phyloP scores from a whole-genome alignment of 2,797 vertebrate genomes.

The Bryconaethiops microstoma region DNA sequence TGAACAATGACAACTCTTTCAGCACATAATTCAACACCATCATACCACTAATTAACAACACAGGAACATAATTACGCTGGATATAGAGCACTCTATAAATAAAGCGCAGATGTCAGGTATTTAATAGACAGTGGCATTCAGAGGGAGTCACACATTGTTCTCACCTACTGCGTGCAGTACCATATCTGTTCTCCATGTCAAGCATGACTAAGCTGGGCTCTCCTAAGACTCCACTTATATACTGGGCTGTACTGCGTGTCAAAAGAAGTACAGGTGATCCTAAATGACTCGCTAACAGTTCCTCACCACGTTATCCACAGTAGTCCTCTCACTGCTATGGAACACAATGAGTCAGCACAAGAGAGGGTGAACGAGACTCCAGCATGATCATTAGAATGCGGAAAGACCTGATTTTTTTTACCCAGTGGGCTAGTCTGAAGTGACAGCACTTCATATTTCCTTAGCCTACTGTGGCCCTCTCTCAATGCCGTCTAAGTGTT shows the following conservation, averaged over 20 bases:
- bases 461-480: constrained; percentile 3
- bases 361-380: constrained; percentile 1
- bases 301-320: constrained; percentile 25
- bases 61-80: constrained; percentile 3
- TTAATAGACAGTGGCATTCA: constrained; percentile 23
- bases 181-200: constrained; percentile 4
- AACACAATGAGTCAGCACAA: constrained; percentile 22
- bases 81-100: constrained; percentile 12
- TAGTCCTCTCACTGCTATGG: background rate
- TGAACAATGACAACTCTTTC: constrained; percentile 8
- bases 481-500: constrained; percentile 28
- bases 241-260: background rate
- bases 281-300: constrained; percentile 26
- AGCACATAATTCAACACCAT: constrained; percentile 22
- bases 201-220: constrained; percentile 6
- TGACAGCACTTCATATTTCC: constrained; percentile 40
- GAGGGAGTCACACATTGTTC: constrained; percentile 1
- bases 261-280: constrained; percentile 8
- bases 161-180: background rate
- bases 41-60: constrained; percentile 23
- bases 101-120: constrained; percentile 1
- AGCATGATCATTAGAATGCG: constrained; percentile 26
- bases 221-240: constrained; percentile 10
- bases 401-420: background rate
- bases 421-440: constrained; percentile 22